Evolutionary conservation across 92 coral and sea anemone species (phyloP), one percentile per base, ranked within the genome.

Genomic region (Epizoanthus ramosus): DNA sequence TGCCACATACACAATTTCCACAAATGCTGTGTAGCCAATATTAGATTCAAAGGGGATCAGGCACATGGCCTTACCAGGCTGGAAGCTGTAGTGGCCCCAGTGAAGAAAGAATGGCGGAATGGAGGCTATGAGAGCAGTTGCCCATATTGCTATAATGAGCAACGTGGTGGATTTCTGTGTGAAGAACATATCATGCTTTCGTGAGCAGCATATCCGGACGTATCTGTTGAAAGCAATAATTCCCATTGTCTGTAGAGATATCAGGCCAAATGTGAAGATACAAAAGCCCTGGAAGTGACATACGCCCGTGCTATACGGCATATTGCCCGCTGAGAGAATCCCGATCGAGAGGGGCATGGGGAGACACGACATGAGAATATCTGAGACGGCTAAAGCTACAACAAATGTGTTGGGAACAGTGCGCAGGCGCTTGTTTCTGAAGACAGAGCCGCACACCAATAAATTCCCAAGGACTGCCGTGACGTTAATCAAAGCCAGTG

Each of bases 21-120:
- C 79, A 65, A 86, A 88, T n/a, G 83, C 71, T 0, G 94, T 91
- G 68, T 85, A 88, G 25, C 74, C 90, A 17, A 91, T 64, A 72
- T 88, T 83, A 8, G 88, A 71, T 63, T 91, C 90, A 41, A 91
- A 91, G 43, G 94, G 83, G 90, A 90, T 75, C 8, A 92, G 57
- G 57, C 95, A 92, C 95, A 92, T 92, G n/a, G 88, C 93, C 83
- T 91, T 91, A 0, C 94, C 94, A 0, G 94, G 92, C 57, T 91
- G 94, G 66, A 91, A 88, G 12, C 84, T 68, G 74, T 84, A 91
- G 4, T 89, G 82, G 21, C 88, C 90, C 17, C 77, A 73, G 22
- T 76, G 16, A 33, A 91, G 63, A 61, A 86, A 88, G 52, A 88
- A 68, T 3, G 92, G 92, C 12, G 92, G 90, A 9, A 88, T 61